Percentiles rank a stretch among this genome's conserved stretches.
These are phyloP conservation scores for Monomorium pharaonis DNA, from an alignment of 1,140 invertebrate species.

Conservation along the genomic window DNA sequence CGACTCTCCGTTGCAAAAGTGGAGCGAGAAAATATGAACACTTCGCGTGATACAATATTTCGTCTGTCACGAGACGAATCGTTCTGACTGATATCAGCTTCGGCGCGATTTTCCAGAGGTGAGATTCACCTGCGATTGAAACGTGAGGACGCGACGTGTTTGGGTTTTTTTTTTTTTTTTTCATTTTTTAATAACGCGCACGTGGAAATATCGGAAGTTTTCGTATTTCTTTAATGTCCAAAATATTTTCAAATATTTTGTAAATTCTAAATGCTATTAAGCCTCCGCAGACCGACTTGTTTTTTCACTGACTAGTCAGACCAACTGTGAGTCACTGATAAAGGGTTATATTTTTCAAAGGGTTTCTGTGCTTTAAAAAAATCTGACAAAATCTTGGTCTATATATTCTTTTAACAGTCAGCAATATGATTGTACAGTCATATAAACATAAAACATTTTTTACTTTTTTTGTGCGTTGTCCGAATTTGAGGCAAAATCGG, in stretches of 20 bases:
- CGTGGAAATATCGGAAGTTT: slow-evolving; percentile 15
- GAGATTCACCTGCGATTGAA: slow-evolving; percentile 57
- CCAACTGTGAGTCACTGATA: too few species aligned
- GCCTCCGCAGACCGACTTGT: too few species aligned
- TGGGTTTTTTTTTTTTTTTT: not conserved
- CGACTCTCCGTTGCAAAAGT: slow-evolving; percentile 19
- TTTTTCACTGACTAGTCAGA: too few species aligned
- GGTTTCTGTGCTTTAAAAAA: too few species aligned
- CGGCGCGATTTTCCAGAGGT: slow-evolving; percentile 35
- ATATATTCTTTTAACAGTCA: too few species aligned
- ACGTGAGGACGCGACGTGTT: slow-evolving; percentile 25
- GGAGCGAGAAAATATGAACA: slow-evolving; percentile 56
- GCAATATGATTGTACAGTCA: too few species aligned
- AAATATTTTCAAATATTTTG: not conserved
- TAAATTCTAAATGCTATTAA: not conserved
- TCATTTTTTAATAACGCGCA: slow-evolving; percentile 9
- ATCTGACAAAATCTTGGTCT: too few species aligned
- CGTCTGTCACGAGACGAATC: slow-evolving; percentile 51
- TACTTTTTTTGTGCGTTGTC: too few species aligned
- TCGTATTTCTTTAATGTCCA: not conserved
- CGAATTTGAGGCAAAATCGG: too few species aligned
- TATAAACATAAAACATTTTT: too few species aligned
- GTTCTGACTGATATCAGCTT: slow-evolving; percentile 50
- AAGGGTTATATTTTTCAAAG: too few species aligned
- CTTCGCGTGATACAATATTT: slow-evolving; percentile 47